These are phyloP conservation scores for Heliconius congener DNA, from an alignment of 1,140 invertebrate genomes.

Conservation along the genomic window DNA sequence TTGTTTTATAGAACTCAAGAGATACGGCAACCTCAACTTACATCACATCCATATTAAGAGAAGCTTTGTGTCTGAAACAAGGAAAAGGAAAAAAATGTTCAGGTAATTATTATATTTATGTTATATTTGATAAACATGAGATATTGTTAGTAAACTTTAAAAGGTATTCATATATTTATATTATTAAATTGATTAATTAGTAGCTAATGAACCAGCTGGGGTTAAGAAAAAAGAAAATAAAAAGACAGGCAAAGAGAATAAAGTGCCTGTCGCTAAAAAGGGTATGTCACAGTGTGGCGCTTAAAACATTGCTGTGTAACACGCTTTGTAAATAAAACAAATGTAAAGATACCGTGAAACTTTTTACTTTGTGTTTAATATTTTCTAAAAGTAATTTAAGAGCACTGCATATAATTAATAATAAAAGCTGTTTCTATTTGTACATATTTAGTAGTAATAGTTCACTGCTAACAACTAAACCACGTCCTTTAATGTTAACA, in stretches of 20 bases:
- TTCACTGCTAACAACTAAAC: neutral
- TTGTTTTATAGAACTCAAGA: conserved; percentile 59
- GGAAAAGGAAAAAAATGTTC: conserved; percentile 77
- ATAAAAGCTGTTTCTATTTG: neutral
- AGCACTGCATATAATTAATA: neutral
- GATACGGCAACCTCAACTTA: conserved; percentile 68
- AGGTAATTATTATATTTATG: conserved; percentile 48
- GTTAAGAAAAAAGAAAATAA: conserved; percentile 68
- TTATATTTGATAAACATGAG: neutral
- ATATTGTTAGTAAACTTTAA: neutral
- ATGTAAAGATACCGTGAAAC: neutral
- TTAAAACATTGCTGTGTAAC: conserved; percentile 37
- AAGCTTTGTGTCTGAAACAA: conserved; percentile 76
- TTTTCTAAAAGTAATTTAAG: neutral
- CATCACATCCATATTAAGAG: conserved; percentile 74
- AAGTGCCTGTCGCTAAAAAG: conserved; percentile 67
- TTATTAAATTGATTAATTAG: conserved; percentile 47
- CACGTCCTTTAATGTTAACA: neutral
- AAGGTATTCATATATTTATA: conserved; percentile 6
- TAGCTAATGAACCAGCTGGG: conserved; percentile 52
- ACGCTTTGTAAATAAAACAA: conserved; percentile 12
- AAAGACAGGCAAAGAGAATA: conserved; percentile 73
- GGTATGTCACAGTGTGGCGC: conserved; percentile 66
- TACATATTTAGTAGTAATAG: neutral
- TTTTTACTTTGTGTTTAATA: neutral